A percentile compares a stretch with the other conserved stretches of the same genome.
phyloP scores from a whole-genome alignment of 35 echinoderm and acorn worm species.

The Lytechinus pictus region DNA sequence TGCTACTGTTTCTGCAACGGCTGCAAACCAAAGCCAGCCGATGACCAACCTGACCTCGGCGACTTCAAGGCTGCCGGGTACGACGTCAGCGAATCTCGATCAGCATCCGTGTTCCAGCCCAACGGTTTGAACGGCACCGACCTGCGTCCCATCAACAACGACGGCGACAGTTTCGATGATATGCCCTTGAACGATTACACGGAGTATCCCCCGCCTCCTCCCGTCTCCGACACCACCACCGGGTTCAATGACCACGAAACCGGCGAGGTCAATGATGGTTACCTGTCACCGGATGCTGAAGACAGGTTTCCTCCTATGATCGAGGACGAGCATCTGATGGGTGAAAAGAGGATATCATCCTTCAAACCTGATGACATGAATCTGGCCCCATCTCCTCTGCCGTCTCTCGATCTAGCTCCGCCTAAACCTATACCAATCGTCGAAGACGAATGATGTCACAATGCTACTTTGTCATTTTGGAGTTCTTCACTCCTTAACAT shows the following conservation, averaged over 20 bases:
- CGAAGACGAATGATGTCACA: neutral
- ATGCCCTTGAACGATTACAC: slow-evolving; percentile 17
- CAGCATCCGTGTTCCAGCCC: neutral
- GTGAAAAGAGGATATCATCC: slow-evolving; percentile 14
- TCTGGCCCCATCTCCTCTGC: neutral
- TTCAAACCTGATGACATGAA: slow-evolving; percentile 37
- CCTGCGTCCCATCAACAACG: neutral
- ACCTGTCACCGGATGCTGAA: neutral
- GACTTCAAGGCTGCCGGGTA: neutral
- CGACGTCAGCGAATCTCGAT: slow-evolving; percentile 38
- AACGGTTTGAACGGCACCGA: neutral
- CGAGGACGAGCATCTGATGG: slow-evolving; percentile 44
- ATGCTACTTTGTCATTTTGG: neutral
- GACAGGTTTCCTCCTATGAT: slow-evolving; percentile 41
- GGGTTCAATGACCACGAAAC: slow-evolving; percentile 33
- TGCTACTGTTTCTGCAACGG: slow-evolving; percentile 27
- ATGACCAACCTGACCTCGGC: neutral
- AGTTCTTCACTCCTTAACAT: neutral
- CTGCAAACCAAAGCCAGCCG: neutral
- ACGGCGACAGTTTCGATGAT: slow-evolving; percentile 7
- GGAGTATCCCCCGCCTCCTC: neutral
- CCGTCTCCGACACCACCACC: neutral
- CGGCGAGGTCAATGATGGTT: slow-evolving; percentile 34
- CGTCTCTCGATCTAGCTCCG: neutral
- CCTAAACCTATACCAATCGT: neutral